Conservation (phyloP, 2,888 invertebrate species). For the Metallyticus violacea region DNA sequence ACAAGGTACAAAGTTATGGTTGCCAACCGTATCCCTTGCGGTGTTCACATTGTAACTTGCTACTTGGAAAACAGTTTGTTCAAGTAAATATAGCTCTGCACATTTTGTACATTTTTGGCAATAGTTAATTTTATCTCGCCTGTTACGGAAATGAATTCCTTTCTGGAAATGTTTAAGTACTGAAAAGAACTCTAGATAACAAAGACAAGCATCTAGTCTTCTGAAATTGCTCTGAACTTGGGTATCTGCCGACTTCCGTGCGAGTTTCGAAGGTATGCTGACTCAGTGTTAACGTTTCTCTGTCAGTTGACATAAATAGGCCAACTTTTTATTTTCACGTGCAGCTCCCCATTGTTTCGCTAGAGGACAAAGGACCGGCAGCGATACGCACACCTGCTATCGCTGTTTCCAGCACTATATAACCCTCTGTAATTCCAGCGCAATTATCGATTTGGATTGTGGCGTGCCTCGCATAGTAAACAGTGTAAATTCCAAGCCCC, state of each 20-base stretch:
- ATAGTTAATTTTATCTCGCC: no score
- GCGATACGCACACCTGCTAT: neutral
- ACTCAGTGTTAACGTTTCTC: neutral
- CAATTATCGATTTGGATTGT: constrained; percentile 7
- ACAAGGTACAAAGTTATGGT: no score
- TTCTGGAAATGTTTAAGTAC: no score
- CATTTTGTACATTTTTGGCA: no score
- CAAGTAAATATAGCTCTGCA: no score
- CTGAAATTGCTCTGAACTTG: no score
- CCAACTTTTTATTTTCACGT: neutral
- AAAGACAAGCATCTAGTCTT: no score
- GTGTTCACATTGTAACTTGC: no score
- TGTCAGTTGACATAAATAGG: neutral
- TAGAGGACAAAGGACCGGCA: neutral
- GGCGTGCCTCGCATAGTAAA: neutral
- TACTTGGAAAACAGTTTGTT: no score
- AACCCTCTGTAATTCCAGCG: neutral
- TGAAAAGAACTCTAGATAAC: no score
- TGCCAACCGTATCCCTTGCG: no score
- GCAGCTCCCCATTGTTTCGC: neutral
- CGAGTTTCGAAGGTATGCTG: neutral
- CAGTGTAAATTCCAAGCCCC: neutral
- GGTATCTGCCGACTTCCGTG: neutral
- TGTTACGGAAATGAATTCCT: no score
- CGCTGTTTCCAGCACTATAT: neutral